Base-by-base conservation (phyloP, 2,113 vertebrate species). In the Lipophrys pholis region DNA sequence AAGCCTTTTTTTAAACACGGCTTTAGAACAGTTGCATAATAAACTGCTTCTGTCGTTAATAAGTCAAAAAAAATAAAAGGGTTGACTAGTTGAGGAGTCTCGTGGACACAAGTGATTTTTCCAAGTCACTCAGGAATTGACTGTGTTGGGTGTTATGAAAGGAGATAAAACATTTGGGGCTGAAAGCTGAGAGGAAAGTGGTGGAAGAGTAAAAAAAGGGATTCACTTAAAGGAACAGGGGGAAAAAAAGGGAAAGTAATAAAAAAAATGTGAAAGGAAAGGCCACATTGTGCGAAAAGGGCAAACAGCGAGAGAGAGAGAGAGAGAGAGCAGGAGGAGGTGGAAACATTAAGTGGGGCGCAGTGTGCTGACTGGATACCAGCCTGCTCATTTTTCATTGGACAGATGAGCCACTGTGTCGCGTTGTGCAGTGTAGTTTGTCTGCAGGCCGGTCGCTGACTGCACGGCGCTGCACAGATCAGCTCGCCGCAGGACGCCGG, bases 361-460 rank as follows among this genome's bases (percentile, higher is more conserved):
- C 69, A 42, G 83, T 49, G 67, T 56, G 81, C 75, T 54, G 84
- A 75, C 72, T 77, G 58, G 67, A 83, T 78, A 73, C 76, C 73
- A 35, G 84, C 61, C 66, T 82, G 84, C 82, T 86, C 78, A 76
- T 87, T 89, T 92, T 91, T 89, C 83, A 88, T 69, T 73, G 88
- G 91, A 90, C 88, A 85, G 90, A 93, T 89, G 92, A 90, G 88
- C 86, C 79, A 79, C 84, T 73, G 83, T 81, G 83, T 85, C 8
- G 53, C 52, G 45, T 78, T 51, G 79, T 73, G 87, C 86, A 30
- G 78, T 74, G 78, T 53, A 80, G 88, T 79, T 74, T 71, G 82
- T 84, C 78, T 82, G 80, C 83, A 38, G 71, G 76, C 42, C 48
- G 50, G 63, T 68, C 53, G 68, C 78, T 69, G 84, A 85, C 84